Evolutionary conservation across 2,888 invertebrate species (phyloP), one percentile per base, ranked within the genome.

Genomic region (Labia minor): DNA sequence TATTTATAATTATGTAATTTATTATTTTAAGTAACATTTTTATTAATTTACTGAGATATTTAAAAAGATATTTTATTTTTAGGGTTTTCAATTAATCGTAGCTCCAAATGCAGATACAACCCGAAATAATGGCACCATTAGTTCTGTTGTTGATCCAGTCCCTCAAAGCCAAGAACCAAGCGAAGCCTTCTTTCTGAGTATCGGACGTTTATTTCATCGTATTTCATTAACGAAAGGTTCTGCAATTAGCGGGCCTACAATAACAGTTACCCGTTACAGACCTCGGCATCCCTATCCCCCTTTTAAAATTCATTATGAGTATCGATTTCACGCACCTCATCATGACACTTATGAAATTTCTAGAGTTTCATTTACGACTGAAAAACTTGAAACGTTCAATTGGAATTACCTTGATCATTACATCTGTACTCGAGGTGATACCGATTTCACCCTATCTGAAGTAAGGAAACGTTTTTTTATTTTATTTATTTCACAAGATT

Each of bases 361-460:
- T 0, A 92, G 92, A 84, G 95, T 95, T 0, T 90, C 93, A 62
- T 97, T 97, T 77, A 89, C 90, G 1, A 94, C 95, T 0, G 95
- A 97, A 78, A 93, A 94, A 75, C 79, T 96, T 66, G 97, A 97
- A 78, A 94, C 91, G 72, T 97, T 92, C 76, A 95, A 94, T 79
- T 98, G 97, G 97, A 97, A 96, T 78, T 94, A 95, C 75, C 85
- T 97, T 80, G 97, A 98, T 79, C 92, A 95, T 77, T 97, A 96
- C 76, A 94, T 97, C 70, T 95, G 95, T 75, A 94, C 94, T 0
- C 83, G 94, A 69, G 96, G 96, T 0, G 95, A 95, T 75, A 90
- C 91, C 0, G 95, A 95, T 76, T 95, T 93, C 80, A 84, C 87
- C 26, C 80, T 95, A 21, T 88, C 87, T 70, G 93, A 95, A 82